These are phyloP conservation scores for Actias luna DNA, from an alignment of 2,888 invertebrate genomes.

Conservation along the genomic window DNA sequence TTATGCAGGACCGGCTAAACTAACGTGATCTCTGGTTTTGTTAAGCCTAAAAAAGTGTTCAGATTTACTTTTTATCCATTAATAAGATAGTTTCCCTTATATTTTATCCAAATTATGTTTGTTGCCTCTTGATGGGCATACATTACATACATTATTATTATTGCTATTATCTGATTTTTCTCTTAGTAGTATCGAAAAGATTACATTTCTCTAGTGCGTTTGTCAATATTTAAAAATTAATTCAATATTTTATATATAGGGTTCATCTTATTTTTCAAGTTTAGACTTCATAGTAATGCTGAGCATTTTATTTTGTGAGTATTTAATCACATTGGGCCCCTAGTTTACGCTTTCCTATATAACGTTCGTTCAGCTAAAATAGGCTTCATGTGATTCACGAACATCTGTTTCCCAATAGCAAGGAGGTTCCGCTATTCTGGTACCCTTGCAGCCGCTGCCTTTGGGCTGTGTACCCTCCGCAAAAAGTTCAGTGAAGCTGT, in stretches of 20 bases:
- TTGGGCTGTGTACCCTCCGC: too few relatives aligned
- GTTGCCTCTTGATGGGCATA: not conserved
- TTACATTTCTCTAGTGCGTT: not conserved
- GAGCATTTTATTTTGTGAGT: too few relatives aligned
- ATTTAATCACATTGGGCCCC: too few relatives aligned
- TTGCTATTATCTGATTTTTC: too few relatives aligned
- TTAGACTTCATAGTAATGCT: too few relatives aligned
- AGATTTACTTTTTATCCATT: not conserved
- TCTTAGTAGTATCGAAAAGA: not conserved
- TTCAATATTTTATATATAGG: not conserved
- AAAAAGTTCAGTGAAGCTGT: too few relatives aligned
- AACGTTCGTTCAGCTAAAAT: too few relatives aligned
- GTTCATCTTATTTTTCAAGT: not conserved
- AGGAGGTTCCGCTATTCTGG: too few relatives aligned
- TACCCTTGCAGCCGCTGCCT: too few relatives aligned
- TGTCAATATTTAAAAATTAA: not conserved
- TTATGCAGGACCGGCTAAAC: conserved; percentile 21
- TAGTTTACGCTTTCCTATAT: too few relatives aligned
- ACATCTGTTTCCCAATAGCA: too few relatives aligned
- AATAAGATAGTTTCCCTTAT: not conserved
- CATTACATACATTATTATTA: not conserved
- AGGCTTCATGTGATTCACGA: too few relatives aligned
- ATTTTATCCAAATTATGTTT: not conserved
- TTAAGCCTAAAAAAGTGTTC: conserved; percentile 8
- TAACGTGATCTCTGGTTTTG: conserved; percentile 18